phyloP scores from a whole-genome alignment of 1,140 invertebrate genomes.

The Panagrolaimus sp. region DNA sequence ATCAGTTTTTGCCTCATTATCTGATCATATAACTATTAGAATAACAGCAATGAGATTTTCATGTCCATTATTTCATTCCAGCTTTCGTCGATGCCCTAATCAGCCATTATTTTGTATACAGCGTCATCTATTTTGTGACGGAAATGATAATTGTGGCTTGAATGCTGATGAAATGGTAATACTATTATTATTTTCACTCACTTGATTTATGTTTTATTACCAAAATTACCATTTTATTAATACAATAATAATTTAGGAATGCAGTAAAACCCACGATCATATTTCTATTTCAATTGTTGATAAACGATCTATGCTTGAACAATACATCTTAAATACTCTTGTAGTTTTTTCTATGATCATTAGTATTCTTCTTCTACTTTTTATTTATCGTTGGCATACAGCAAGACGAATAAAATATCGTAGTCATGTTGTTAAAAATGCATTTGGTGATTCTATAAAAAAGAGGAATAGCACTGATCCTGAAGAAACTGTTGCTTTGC shows the following conservation, averaged over 20 bases:
- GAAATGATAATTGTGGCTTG: slow-evolving; percentile 32
- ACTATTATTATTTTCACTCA: slow-evolving; percentile 14
- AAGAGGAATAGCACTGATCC: slow-evolving; percentile 18
- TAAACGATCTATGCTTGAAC: slow-evolving; percentile 11
- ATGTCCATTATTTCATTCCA: slow-evolving; percentile 24
- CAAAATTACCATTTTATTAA: background rate
- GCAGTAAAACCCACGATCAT: slow-evolving; percentile 7
- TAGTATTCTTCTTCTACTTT: background rate
- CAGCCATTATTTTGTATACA: slow-evolving; percentile 33
- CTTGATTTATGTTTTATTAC: slow-evolving; percentile 11
- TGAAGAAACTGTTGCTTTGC: slow-evolving; percentile 30
- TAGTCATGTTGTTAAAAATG: slow-evolving; percentile 27
- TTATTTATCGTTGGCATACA: slow-evolving; percentile 20
- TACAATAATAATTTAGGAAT: slow-evolving; percentile 13
- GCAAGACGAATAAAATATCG: slow-evolving; percentile 13
- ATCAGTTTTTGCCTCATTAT: slow-evolving; percentile 22
- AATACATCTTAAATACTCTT: slow-evolving; percentile 13
- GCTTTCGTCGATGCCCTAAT: slow-evolving; percentile 31
- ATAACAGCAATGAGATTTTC: slow-evolving; percentile 34
- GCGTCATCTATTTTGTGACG: slow-evolving; percentile 28
- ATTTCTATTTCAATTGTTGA: slow-evolving; percentile 19
- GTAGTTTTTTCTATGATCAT: slow-evolving; percentile 15
- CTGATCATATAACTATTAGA: slow-evolving; percentile 14
- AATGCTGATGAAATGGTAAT: slow-evolving; percentile 19
- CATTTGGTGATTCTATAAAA: slow-evolving; percentile 18